phyloP scores from a whole-genome alignment of 92 coral and sea anemone genomes.

The Siderastrea siderea region DNA sequence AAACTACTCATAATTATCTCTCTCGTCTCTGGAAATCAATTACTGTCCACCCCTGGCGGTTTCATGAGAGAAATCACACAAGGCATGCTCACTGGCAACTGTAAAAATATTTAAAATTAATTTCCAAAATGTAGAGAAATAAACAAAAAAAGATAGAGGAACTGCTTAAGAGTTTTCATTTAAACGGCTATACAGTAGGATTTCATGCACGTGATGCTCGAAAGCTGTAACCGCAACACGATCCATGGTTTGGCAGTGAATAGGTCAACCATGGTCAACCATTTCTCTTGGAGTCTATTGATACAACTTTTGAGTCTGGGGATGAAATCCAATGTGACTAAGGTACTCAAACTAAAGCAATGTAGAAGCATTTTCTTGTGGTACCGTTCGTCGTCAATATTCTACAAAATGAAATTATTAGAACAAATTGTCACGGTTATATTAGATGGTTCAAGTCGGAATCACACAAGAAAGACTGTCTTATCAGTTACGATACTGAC shows the following conservation, averaged over 20 bases:
- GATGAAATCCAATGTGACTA: no score
- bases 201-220: no score
- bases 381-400: background rate
- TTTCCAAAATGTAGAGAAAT: background rate
- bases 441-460: background rate
- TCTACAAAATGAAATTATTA: no score
- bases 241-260: no score
- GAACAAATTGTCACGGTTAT: background rate
- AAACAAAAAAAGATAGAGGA: no score
- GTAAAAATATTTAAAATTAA: background rate
- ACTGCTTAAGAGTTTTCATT: no score
- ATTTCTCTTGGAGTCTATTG: no score
- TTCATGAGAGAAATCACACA: background rate
- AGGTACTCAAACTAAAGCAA: no score
- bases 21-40: slow-evolving; percentile 38
- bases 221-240: no score
- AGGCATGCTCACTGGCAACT: background rate
- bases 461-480: background rate
- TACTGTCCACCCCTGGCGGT: slow-evolving; percentile 41
- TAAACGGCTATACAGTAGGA: no score
- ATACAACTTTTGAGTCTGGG: no score
- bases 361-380: background rate
- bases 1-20: slow-evolving; percentile 21
- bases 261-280: no score
- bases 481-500: slow-evolving; percentile 25